Base-by-base conservation (phyloP, 2,888 invertebrate genomes). In the Synergus umbraculus region DNA sequence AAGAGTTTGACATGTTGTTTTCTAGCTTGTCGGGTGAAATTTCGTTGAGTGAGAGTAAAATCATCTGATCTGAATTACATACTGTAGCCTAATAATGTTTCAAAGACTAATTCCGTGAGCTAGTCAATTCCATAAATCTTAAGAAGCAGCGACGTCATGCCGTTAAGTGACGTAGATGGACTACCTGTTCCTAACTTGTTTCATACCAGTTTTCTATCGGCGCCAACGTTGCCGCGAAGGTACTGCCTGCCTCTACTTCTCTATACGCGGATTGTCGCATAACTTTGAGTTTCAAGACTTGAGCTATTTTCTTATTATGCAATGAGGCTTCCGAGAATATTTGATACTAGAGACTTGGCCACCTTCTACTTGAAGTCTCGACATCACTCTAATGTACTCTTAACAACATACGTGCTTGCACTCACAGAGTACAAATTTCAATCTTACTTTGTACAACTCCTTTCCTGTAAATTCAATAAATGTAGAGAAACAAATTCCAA, bases 121-220 rank as follows among this genome's bases (percentile, higher is more conserved):
- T n/a, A 18, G 37, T 29, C n/a, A 49, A 29, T 58, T 78, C 44
- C 12, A 46, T 60, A 60, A 44, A 69, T 69, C 37, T 54, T 37
- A 15, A 60, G 69, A 46, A 73, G 29, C 49, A 22, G 29, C 49
- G 64, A 79, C 49, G 73, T 54, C 49, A 46, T 54, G 76, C 8
- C 9, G 37, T 46, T 73, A 22, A 78, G 54, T 76, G 81, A 86
- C 86, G 82, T 85, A 84, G 86, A 87, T 85, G 87, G 85, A 87
- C 87, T 86, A 86, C 84, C 87, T 87, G 86, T 79, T 66, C 12
- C 63, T 41, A 76, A 79, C 79, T 76, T 65, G 78, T 77, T 77
- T 85, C 82, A 82, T 84, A 86, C 88, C 83, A 86, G 85, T 88
- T 86, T 87, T 85, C 83, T 87, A 88, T 88, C 88, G 88, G 88